Evolutionary conservation across 2,113 vertebrate species (phyloP).

Genomic region (Alectura lathami): DNA sequence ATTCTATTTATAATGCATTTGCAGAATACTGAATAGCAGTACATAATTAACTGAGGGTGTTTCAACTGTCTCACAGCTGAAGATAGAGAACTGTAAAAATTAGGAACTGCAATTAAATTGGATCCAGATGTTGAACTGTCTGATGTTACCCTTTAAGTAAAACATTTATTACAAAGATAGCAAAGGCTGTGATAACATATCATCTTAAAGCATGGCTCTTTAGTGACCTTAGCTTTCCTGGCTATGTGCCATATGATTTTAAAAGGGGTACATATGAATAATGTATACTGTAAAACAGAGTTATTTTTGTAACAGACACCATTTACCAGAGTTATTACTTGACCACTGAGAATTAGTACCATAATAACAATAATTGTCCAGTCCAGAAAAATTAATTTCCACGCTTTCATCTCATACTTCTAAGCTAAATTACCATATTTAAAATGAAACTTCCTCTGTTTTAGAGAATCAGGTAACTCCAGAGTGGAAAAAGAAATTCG

Average conservation of each 20-base stretch:
- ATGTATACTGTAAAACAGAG: neutral
- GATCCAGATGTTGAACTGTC: neutral
- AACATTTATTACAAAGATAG: neutral
- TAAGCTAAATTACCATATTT: neutral
- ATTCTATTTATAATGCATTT: neutral
- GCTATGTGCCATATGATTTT: neutral
- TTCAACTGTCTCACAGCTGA: neutral
- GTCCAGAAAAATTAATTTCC: neutral
- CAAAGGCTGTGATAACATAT: neutral
- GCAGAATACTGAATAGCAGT: neutral
- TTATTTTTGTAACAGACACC: neutral
- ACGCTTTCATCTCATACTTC: neutral
- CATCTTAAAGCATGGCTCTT: neutral
- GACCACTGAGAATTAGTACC: neutral
- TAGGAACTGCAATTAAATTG: neutral
- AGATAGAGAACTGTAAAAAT: neutral
- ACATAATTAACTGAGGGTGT: neutral
- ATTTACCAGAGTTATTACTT: neutral
- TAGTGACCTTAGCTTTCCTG: neutral
- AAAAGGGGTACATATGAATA: neutral
- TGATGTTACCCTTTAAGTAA: slow-evolving; percentile 26
- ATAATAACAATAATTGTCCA: neutral
- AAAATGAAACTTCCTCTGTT: neutral
- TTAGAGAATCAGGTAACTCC: neutral
- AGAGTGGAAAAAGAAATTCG: neutral